Percentiles rank a stretch among this genome's conserved stretches.
Conservation (phyloP, 2,797 vertebrate genomes). For the Argyrosomus regius region DNA sequence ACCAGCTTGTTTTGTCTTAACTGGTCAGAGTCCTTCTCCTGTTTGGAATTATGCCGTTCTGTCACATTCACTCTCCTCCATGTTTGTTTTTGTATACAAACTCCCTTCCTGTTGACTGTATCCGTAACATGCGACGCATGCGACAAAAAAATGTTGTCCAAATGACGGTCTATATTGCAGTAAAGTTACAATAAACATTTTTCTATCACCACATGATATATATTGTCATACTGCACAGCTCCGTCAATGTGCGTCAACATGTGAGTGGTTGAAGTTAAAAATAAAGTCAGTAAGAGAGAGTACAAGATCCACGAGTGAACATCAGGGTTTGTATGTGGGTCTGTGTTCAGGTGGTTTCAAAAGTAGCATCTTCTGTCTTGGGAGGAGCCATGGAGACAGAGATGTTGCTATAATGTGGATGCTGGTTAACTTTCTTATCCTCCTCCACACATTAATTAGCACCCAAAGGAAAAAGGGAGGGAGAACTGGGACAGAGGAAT, state of each 20-base stretch:
- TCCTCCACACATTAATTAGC: constrained; percentile 79
- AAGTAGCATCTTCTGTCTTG: constrained; percentile 53
- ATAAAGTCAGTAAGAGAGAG: constrained; percentile 3
- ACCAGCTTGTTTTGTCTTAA: no score
- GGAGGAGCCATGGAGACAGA: constrained; percentile 66
- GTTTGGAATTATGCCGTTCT: no score
- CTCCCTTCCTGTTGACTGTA: no score
- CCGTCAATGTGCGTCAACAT: not conserved
- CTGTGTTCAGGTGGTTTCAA: constrained; percentile 54
- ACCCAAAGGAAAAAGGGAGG: constrained; percentile 77
- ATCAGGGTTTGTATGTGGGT: constrained; percentile 1
- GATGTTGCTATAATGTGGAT: constrained; percentile 45
- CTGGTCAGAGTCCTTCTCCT: no score
- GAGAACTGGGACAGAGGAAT: constrained; percentile 50
- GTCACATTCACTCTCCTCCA: no score
- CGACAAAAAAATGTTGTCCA: no score
- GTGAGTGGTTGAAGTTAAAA: constrained; percentile 3
- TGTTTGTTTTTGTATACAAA: no score
- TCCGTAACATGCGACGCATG: no score
- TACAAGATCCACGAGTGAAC: constrained; percentile 14
- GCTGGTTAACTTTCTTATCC: constrained; percentile 65
- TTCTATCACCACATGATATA: no score
- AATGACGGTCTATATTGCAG: no score
- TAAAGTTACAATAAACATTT: no score
- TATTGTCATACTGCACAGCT: no score